Conservation (phyloP, 92 coral and sea anemone genomes). For the Paragorgia papillata region DNA sequence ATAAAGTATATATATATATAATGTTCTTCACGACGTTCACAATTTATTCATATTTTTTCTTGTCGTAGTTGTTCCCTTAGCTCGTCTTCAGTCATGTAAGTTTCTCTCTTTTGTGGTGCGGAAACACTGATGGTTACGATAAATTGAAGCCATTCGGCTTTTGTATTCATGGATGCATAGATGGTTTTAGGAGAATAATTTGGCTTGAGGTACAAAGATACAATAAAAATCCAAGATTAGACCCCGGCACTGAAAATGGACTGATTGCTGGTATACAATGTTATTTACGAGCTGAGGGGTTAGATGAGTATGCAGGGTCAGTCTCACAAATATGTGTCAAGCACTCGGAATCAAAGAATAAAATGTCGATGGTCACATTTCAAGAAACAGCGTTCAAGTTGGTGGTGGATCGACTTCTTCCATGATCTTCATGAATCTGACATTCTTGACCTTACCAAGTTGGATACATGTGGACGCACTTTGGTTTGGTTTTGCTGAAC, state of each 20-base stretch:
- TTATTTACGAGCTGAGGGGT: conserved; percentile 53
- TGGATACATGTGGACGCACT: conserved; percentile 64
- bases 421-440: conserved; percentile 63
- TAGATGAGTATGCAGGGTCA: conserved; percentile 57
- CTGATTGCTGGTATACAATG: background rate
- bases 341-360: conserved; percentile 31
- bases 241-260: too few species aligned
- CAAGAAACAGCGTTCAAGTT: conserved; percentile 53
- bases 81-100: too few species aligned
- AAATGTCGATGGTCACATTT: conserved; percentile 56
- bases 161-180: background rate
- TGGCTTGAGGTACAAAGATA: too few species aligned
- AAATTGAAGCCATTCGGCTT: too few species aligned
- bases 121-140: too few species aligned
- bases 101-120: too few species aligned
- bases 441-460: conserved; percentile 61
- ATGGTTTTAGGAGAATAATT: background rate
- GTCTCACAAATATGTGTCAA: conserved; percentile 63
- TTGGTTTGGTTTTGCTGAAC: conserved; percentile 72
- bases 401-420: conserved; percentile 75
- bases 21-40: too few species aligned
- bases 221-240: too few species aligned
- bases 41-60: too few species aligned
- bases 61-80: too few species aligned
- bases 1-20: too few species aligned